Evolutionary conservation across 1,140 invertebrate species (phyloP), one percentile per base, ranked within the genome.

Genomic region (Phenacoccus solenopsis): DNA sequence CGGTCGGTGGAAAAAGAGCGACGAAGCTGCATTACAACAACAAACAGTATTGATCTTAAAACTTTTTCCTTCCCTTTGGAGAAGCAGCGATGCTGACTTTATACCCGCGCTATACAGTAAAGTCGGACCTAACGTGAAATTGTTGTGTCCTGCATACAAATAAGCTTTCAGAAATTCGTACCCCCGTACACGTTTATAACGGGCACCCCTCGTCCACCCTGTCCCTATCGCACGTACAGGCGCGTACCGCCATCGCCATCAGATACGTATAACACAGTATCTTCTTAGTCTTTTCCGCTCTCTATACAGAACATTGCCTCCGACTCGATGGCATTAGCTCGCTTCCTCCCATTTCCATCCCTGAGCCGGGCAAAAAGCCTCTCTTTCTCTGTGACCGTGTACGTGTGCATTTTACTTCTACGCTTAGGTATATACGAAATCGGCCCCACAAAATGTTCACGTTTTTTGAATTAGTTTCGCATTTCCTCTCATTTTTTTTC

Each of bases 21-120:
- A 4, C 38, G 20, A 49, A 49, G 38, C 38, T 49, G 38, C 38
- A 49, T 49, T 49, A 49, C 20, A 49, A 49, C 38, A 49, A 49
- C 38, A 49, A 49, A 49, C 38, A 49, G 38, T 49, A 49, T 49
- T 49, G 38, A 49, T 49, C 38, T 49, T 49, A 49, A 49, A 49
- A 49, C 38, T 49, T 49, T 49, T 49, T 49, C 38, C 38, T 49
- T 49, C 38, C 38, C 38, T 49, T 49, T 5, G 2, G 30, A 32
- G 38, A 49, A 49, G 38, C 38, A 16, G 13, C 38, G 38, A 49
- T 13, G n/a, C 13, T 32, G 30, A 32, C 38, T 49, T 49, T 49
- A n/a, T n/a, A 49, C 38, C 38, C 38, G 16, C 38, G 16, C 3
- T 16, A 16, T 2, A 49, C 12, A 49, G 38, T 49, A 49, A 49